Base-by-base conservation (phyloP, 2,113 vertebrate genomes). In the Gambusia holbrooki region DNA sequence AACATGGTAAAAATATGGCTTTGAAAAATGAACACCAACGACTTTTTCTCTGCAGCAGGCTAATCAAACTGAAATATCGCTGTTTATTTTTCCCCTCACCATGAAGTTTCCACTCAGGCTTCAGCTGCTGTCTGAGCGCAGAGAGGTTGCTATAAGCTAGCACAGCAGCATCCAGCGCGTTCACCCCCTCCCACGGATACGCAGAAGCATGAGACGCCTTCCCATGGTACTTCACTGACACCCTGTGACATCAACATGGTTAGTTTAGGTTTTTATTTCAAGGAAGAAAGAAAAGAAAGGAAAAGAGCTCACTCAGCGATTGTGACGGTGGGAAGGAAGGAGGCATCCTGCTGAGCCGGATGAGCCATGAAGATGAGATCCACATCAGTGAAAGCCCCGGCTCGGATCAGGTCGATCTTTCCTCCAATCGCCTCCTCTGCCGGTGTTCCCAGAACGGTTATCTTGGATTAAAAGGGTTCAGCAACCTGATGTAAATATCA, bases 361-460 rank as follows among this genome's bases (percentile, higher is more conserved):
- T 97, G 97, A 10, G 96, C 96, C 97, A 97, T 97, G 70, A 98
- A 95, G 71, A 96, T 95, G 42, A 96, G 92, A 75, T 97, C 94
- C 71, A 98, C 65, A 71, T 92, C 94, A 33, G 93, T 79, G 79
- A 98, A 97, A 17, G 94, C 96, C 3, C 96, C 96, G 0, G 95
- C 96, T 29, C 93, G 88, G n/a, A 97, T 93, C 75, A 97, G 91
- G 79, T 97, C 95, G 63, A 97, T 93, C 79, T 97, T 98, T 75
- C 97, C 96, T 33, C 97, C 97, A 51, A 91, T 89, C 0, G 91
- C 94, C 68, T 97, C 97, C 66, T 98, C 97, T 7, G 97, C 96
- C 42, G 97, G 96, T 2, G 97, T 97, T 61, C 97, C 97, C 87
- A 97, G 88, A 79, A 97, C 96, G 27, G 93, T 92, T 29, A 97